phyloP scores from a whole-genome alignment of 53 echinoderm and acorn worm genomes.

The Hippasteria phrygiana region DNA sequence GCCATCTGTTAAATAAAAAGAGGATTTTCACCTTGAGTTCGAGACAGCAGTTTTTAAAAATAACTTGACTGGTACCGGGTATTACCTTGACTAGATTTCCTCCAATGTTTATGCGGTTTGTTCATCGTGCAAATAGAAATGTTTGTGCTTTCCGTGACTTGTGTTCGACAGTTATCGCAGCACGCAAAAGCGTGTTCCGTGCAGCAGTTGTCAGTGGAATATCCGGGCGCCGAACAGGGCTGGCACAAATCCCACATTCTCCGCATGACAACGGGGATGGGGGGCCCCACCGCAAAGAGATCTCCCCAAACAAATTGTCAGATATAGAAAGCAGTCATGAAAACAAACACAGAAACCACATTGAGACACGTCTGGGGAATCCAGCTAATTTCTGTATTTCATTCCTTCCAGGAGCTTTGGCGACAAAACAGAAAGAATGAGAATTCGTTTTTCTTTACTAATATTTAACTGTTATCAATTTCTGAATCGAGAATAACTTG shows the following conservation, averaged over 20 bases:
- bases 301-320: background rate
- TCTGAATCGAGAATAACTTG: too few species aligned
- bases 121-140: background rate
- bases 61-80: too few species aligned
- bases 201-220: background rate
- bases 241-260: slow-evolving; percentile 48
- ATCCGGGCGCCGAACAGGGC: background rate
- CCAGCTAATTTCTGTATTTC: too few species aligned
- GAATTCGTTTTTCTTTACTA: too few species aligned
- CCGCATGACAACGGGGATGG: background rate
- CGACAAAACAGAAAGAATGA: too few species aligned
- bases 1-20: too few species aligned
- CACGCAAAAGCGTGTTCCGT: background rate
- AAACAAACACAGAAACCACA: slow-evolving; percentile 19
- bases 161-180: background rate
- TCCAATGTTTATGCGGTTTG: background rate
- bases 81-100: too few species aligned
- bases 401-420: too few species aligned
- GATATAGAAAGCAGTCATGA: background rate
- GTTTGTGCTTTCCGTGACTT: background rate
- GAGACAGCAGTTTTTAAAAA: too few species aligned
- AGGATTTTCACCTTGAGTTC: too few species aligned
- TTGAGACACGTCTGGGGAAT: background rate
- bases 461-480: too few species aligned
- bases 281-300: slow-evolving; percentile 14